Base-by-base conservation (phyloP, 1,140 invertebrate species). In the Aphis craccivora region DNA sequence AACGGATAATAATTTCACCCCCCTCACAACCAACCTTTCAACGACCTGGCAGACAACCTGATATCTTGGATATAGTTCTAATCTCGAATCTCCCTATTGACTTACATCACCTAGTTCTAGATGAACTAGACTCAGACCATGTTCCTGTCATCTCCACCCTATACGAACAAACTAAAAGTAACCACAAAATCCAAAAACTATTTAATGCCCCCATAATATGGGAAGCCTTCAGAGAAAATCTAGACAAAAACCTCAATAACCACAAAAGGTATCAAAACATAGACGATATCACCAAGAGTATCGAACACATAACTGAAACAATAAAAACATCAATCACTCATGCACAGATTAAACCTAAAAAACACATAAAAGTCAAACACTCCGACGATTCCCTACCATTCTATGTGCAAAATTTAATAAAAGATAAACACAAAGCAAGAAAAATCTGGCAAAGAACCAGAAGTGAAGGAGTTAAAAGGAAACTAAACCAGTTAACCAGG, bases 121-220 rank as follows among this genome's bases (percentile, higher is more conserved):
- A 93, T n/a, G 51, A 87, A 37, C 53, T 93, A 6, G 83, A 93
- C 84, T 90, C 51, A 1, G 88, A 90, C 2, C 88, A 90, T 40
- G 88, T 55, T 8, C 76, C 92, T 8, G 55, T 53, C 1, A 48
- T 60, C 7, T n/a, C 92, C 5, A 40, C 92, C 25, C 22, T 90
- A 40, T 8, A 35, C 5, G 9, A 37, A 60, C 88, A 90, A 90
- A 11, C 23, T 0, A 35, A 90, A 90, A 53, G 0, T 37, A 90
- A 22, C 37, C 88, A 35, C 37, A 35, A n/a, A n/a, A 35, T 40
- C 8, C 51, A n/a, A 90, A 90, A 90, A 37, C 37, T 90, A 60
- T 55, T 90, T 43, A 90, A 90, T 30, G 20, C 6, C 8, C 88
- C 88, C 18, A 60, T 60, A 60, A 90, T 25, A 35, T 90, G 88